phyloP scores from a whole-genome alignment of 2,113 vertebrate species.

The Opisthocomus hoazin region DNA sequence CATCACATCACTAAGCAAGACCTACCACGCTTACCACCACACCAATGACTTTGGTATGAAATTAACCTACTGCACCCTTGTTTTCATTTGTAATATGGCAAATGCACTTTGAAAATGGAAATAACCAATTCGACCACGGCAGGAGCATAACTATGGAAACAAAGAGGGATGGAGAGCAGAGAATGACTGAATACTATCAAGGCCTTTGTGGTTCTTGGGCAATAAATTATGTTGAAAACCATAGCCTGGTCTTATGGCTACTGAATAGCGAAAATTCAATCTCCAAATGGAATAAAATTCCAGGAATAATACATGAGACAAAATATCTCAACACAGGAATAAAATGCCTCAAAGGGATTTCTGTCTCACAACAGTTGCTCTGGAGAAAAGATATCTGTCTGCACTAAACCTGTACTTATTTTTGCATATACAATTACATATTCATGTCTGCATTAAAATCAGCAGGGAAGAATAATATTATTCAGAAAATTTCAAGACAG shows the following conservation, averaged over 20 bases:
- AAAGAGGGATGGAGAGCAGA: not conserved
- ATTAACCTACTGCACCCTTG: not conserved
- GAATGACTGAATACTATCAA: not conserved
- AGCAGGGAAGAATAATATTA: not conserved
- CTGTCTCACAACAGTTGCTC: not conserved
- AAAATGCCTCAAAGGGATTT: not conserved
- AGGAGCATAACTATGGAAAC: not conserved
- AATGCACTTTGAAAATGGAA: not conserved
- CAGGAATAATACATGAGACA: not conserved
- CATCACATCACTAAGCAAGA: not conserved
- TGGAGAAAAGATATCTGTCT: not conserved
- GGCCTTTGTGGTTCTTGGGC: not conserved
- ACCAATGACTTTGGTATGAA: not conserved
- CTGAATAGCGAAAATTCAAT: not conserved
- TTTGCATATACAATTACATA: not conserved
- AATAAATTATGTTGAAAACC: not conserved
- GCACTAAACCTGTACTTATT: not conserved
- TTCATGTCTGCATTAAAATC: not conserved
- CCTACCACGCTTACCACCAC: not conserved
- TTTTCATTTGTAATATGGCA: not conserved
- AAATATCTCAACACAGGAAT: not conserved
- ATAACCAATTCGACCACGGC: not conserved
- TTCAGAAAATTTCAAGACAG: not conserved
- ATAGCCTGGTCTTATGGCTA: not conserved
- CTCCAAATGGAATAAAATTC: not conserved